phyloP scores from a whole-genome alignment of 2,888 invertebrate species.

The Noctuana brunneofusca region DNA sequence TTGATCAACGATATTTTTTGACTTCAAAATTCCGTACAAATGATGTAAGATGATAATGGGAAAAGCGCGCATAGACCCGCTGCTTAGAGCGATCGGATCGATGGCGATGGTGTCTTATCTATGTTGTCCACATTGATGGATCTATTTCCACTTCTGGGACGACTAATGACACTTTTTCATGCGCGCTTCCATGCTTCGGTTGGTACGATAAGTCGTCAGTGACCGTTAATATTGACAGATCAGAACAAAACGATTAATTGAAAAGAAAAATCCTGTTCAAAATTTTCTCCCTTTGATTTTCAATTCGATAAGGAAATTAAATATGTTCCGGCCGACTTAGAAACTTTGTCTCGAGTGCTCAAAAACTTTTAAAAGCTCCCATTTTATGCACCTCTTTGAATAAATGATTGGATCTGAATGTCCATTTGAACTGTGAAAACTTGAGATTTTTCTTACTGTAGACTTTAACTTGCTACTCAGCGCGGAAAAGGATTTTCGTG shows the following conservation, averaged over 20 bases:
- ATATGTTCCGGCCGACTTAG: constrained; percentile 22
- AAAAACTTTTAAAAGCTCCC: constrained; percentile 29
- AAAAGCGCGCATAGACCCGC: too few species aligned
- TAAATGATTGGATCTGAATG: constrained; percentile 44
- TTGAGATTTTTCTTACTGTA: constrained; percentile 42
- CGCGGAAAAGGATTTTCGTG: constrained; percentile 37
- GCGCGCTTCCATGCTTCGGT: too few species aligned
- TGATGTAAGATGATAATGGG: not conserved
- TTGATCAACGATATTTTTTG: constrained; percentile 10
- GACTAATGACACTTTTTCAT: too few species aligned
- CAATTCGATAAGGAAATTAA: constrained; percentile 26
- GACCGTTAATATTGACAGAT: too few species aligned
- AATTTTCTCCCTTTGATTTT: constrained; percentile 3
- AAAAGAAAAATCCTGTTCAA: constrained; percentile 9
- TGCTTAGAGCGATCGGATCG: too few species aligned
- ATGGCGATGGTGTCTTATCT: too few species aligned
- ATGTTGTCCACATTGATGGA: too few species aligned
- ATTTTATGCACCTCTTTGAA: constrained; percentile 38
- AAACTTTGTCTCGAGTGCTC: constrained; percentile 16
- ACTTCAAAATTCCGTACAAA: constrained; percentile 5
- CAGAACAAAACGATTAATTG: too few species aligned
- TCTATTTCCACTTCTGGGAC: too few species aligned
- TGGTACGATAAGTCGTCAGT: too few species aligned
- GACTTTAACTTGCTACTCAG: constrained; percentile 41
- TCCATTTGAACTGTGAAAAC: constrained; percentile 42